Percentiles rank a stretch among this genome's conserved stretches.
phyloP scores from a whole-genome alignment of 2,888 invertebrate genomes.

The Platycheirus albimanus region DNA sequence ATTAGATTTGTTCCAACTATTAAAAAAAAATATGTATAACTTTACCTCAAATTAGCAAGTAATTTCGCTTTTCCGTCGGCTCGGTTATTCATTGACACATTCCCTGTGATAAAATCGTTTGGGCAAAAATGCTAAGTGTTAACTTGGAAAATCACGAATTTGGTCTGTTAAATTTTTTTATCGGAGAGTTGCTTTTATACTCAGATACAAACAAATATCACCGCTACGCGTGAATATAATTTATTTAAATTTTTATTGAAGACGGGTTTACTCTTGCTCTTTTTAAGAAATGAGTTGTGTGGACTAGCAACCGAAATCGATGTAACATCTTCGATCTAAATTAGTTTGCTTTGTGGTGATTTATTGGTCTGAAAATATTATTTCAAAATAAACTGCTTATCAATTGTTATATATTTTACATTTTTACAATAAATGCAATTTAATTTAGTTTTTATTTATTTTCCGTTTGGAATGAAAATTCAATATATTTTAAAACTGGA shows the following conservation, averaged over 20 bases:
- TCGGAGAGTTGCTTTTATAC: constrained; percentile 57
- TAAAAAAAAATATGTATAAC: background rate
- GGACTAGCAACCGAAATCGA: background rate
- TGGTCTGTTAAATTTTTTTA: constrained; percentile 39
- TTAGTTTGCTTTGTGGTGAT: background rate
- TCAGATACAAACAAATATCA: background rate
- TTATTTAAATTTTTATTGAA: constrained; percentile 18
- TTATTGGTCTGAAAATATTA: background rate
- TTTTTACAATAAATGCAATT: no score
- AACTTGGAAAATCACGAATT: constrained; percentile 28
- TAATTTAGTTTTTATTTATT: no score
- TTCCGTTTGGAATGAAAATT: no score
- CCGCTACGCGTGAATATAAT: constrained; percentile 40
- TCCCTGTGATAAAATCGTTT: constrained; percentile 29
- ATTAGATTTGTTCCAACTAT: background rate
- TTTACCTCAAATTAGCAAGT: constrained; percentile 81
- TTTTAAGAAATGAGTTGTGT: background rate
- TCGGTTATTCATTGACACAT: constrained; percentile 82
- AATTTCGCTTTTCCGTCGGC: constrained; percentile 81
- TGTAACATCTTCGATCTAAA: background rate
- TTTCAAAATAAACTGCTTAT: background rate
- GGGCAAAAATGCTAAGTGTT: constrained; percentile 48
- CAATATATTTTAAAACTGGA: no score
- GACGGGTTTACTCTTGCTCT: constrained; percentile 27
- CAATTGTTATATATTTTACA: no score